Conservation (phyloP, 2,888 invertebrate genomes). For the Magallana nippona region DNA sequence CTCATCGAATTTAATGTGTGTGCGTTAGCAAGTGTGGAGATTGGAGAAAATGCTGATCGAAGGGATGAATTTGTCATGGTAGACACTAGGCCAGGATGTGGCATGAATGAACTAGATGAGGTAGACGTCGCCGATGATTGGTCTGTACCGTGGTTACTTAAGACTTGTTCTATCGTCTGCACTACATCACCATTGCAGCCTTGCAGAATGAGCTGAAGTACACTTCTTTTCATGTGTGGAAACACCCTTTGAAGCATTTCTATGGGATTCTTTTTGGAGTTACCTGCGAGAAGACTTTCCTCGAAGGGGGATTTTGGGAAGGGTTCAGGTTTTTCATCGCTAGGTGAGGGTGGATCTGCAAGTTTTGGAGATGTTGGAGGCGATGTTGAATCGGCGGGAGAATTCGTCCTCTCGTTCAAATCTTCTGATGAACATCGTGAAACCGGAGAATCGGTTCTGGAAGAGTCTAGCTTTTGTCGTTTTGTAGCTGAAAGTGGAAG, state of each 20-base stretch:
- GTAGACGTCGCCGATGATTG: conserved; percentile 43
- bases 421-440: conserved; percentile 47
- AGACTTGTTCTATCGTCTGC: conserved; percentile 94
- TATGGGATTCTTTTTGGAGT: conserved; percentile 82
- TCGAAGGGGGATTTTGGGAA: conserved; percentile 36
- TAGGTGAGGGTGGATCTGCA: conserved; percentile 43
- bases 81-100: conserved; percentile 48
- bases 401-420: conserved; percentile 30
- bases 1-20: conserved; percentile 70
- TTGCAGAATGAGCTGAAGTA: conserved; percentile 91
- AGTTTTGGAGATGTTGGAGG: conserved; percentile 43
- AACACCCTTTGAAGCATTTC: conserved; percentile 94
- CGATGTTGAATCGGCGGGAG: conserved; percentile 44
- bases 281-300: conserved; percentile 17
- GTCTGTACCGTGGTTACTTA: conserved; percentile 73
- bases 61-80: conserved; percentile 61
- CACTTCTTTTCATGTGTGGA: conserved; percentile 90
- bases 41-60: conserved; percentile 78
- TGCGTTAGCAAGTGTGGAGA: conserved; percentile 68
- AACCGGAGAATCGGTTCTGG: conserved; percentile 30
- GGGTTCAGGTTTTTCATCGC: conserved; percentile 36
- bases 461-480: conserved; percentile 38
- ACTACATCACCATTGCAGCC: conserved; percentile 93
- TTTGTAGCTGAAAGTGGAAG: conserved; percentile 30
- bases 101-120: conserved; percentile 41